A percentile compares a stretch with the other conserved stretches of the same genome.
These are phyloP conservation scores for Cataglyphis livida DNA, from an alignment of 2,888 invertebrate genomes.

Conservation along the genomic window DNA sequence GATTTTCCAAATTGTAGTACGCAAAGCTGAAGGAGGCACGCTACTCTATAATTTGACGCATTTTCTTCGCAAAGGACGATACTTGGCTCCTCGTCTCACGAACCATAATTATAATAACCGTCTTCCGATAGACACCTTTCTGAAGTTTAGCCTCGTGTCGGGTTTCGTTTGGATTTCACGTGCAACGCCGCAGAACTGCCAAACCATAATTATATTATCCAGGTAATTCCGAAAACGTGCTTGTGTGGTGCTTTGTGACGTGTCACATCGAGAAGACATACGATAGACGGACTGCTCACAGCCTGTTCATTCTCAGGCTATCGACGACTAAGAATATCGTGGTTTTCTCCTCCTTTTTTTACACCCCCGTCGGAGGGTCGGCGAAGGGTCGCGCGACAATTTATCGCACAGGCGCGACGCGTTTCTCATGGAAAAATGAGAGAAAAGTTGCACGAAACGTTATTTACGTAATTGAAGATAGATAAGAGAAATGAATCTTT, in stretches of 20 bases:
- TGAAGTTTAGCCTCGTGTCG: constrained; percentile 40
- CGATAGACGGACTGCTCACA: constrained; percentile 27
- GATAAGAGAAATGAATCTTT: constrained; percentile 16
- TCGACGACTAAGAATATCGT: constrained; percentile 37
- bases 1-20: constrained; percentile 50
- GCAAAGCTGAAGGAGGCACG: constrained; percentile 35
- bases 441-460: not conserved
- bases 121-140: constrained; percentile 65
- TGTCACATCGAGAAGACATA: constrained; percentile 1
- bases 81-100: constrained; percentile 40
- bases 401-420: constrained; percentile 35
- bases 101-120: constrained; percentile 66
- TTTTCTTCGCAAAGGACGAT: constrained; percentile 54
- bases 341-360: constrained; percentile 45
- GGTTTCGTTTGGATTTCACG: constrained; percentile 35
- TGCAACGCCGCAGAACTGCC: constrained; percentile 18
- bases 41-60: constrained; percentile 54
- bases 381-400: constrained; percentile 29
- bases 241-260: constrained; percentile 33
- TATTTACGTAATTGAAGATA: not conserved
- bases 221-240: constrained; percentile 33
- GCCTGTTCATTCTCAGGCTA: constrained; percentile 47
- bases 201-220: constrained; percentile 48
- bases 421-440: constrained; percentile 15
- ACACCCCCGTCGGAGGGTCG: constrained; percentile 28